Evolutionary conservation across 1,140 invertebrate genomes (phyloP), one percentile per base, ranked within the genome.

Genomic region (Holcopasites calliopsidis): DNA sequence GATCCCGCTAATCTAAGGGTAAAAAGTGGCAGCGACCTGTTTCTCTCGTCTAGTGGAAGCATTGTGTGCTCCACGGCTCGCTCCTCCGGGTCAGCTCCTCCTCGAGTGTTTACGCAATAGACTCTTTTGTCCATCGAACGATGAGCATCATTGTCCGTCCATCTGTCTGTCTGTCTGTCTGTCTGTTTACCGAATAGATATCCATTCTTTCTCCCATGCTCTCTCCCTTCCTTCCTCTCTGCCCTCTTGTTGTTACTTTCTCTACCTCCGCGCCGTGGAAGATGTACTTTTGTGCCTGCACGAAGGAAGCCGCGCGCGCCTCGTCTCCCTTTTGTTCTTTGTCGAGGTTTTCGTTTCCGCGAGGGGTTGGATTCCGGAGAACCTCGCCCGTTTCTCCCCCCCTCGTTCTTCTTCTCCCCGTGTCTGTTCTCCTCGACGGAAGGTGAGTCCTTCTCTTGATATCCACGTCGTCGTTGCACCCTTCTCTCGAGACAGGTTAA

Each of bases 91-190:
- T 73, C 77, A 78, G 69, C 77, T 85, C 76, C 80, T 84, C 86
- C 83, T 88, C 86, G 87, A 90, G 86, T 87, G 91, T 91, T 92
- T 91, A 90, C 90, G 90, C 89, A 91, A 91, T 90, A 91, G 89
- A 86, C 86, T 89, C 89, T 76, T 91, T 92, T 91, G 90, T 91
- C 90, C 88, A 88, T 88, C 86, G 87, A 90, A 86, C 90, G 90
- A 91, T 90, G 90, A 89, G 88, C 86, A 85, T 85, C 85, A 91
- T 91, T 91, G 89, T 91, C 89, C 89, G 88, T 89, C 87, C 78
- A 84, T 85, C 86, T 82, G 85, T 84, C 86, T 76, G 44, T 47
- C n/a, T n/a, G n/a, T n/a, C n/a, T n/a, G 83, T 83, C 79, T 75
- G 82, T 86, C 79, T 91, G 89, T 91, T 92, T 91, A 88, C 86